Percentiles rank a stretch among this genome's conserved stretches.
Evolutionary conservation across 2,888 invertebrate genomes (phyloP).

Genomic region (Andrena haemorrhoa): DNA sequence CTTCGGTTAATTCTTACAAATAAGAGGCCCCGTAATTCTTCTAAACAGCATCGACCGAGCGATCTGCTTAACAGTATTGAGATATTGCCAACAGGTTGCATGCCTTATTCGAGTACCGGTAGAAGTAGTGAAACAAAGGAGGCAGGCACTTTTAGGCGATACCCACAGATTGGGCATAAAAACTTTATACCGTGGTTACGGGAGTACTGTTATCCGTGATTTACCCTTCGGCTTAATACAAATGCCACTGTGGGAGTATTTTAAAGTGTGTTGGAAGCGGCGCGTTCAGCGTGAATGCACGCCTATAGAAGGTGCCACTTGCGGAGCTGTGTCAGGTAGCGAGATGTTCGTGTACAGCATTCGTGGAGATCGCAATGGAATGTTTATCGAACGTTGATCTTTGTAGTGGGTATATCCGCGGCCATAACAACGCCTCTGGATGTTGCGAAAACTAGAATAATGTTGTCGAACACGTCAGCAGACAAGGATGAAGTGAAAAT

Average conservation of each 20-base stretch:
- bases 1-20: neutral
- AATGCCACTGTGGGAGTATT: constrained; percentile 97
- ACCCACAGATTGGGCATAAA: constrained; percentile 81
- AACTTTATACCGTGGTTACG: constrained; percentile 90
- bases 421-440: constrained; percentile 97
- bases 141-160: constrained; percentile 89
- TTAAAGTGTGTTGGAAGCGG: constrained; percentile 88
- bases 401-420: constrained; percentile 91
- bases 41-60: neutral
- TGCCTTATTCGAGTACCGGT: constrained; percentile 97
- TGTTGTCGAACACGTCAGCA: constrained; percentile 91
- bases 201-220: constrained; percentile 92
- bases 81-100: constrained; percentile 88
- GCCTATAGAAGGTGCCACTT: constrained; percentile 92
- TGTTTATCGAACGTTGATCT: constrained; percentile 42
- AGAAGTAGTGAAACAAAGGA: constrained; percentile 97
- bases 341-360: constrained; percentile 26
- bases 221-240: constrained; percentile 98
- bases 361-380: neutral
- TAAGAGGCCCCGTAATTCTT: neutral
- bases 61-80: constrained; percentile 8
- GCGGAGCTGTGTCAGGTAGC: constrained; percentile 94
- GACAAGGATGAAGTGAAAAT: constrained; percentile 85
- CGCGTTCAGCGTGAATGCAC: constrained; percentile 83
- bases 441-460: constrained; percentile 98